These are phyloP conservation scores for Orchestes rusci DNA, from an alignment of 2,888 invertebrate genomes.

Conservation along the genomic window DNA sequence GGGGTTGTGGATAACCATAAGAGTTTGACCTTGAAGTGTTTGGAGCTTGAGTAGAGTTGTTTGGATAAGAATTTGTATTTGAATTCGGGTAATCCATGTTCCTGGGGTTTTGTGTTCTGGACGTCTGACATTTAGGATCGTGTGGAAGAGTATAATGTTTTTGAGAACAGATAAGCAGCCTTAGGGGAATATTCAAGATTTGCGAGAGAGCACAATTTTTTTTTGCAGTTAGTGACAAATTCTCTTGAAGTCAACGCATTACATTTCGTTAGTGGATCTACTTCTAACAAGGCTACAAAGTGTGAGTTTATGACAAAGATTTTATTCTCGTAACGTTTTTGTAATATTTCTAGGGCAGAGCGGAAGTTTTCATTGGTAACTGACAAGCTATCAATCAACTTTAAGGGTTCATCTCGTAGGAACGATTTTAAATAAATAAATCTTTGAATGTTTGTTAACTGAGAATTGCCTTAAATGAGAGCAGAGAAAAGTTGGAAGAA, in stretches of 20 bases:
- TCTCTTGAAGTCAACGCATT: conserved; percentile 11
- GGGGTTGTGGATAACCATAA: no score
- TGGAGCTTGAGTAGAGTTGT: background rate
- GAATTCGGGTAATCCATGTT: no score
- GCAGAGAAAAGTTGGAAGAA: conserved; percentile 5
- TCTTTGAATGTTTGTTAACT: background rate
- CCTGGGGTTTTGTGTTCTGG: no score
- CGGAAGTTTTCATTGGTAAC: conserved; percentile 8
- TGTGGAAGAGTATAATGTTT: conserved; percentile 2
- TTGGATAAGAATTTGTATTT: background rate
- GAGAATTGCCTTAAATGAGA: background rate
- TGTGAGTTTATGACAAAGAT: conserved; percentile 2
- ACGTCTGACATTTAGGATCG: no score
- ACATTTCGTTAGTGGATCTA: conserved; percentile 5
- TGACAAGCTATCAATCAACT: background rate
- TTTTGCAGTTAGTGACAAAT: conserved; percentile 11
- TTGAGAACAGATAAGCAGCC: conserved; percentile 1
- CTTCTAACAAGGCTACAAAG: conserved; percentile 3
- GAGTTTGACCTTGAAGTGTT: background rate
- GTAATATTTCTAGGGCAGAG: conserved; percentile 8
- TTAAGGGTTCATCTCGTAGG: background rate
- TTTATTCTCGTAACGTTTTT: conserved; percentile 7
- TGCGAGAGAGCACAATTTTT: conserved; percentile 9
- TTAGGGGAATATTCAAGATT: conserved; percentile 6
- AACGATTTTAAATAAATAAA: conserved; percentile 3